These are phyloP conservation scores for Hippocampus zosterae DNA, from an alignment of 2,113 vertebrate genomes.

Conservation along the genomic window DNA sequence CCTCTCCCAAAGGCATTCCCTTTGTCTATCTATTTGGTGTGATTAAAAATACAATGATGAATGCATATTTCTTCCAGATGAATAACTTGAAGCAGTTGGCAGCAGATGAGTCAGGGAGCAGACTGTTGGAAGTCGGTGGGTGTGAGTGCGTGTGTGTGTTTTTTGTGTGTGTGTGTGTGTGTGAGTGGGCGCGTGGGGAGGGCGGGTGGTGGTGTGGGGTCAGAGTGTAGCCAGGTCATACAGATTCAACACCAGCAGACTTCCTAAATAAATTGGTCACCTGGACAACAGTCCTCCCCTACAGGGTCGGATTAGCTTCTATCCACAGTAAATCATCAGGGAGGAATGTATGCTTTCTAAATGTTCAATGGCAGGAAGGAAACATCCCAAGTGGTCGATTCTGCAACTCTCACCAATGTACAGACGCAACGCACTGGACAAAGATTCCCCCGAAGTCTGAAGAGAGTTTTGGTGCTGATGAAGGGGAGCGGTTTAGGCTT, in stretches of 20 bases:
- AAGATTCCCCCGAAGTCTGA: constrained; percentile 19
- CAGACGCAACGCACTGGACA: background rate
- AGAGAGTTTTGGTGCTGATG: constrained; percentile 36
- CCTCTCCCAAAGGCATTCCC: constrained; percentile 71
- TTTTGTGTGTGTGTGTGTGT: background rate
- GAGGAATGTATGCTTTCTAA: background rate
- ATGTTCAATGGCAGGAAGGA: background rate
- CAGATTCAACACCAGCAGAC: constrained; percentile 52
- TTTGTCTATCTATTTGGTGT: constrained; percentile 80
- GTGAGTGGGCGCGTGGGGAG: background rate
- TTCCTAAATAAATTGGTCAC: constrained; percentile 50
- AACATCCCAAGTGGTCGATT: background rate
- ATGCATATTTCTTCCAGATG: constrained; percentile 79
- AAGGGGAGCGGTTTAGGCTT: constrained; percentile 52
- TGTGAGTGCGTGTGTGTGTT: background rate
- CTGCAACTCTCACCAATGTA: background rate
- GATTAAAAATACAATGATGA: constrained; percentile 83
- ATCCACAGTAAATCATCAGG: constrained; percentile 26
- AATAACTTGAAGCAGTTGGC: constrained; percentile 77
- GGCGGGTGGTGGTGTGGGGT: background rate
- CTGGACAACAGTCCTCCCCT: constrained; percentile 50
- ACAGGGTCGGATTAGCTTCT: constrained; percentile 40
- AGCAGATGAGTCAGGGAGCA: constrained; percentile 70
- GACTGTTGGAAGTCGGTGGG: constrained; percentile 52
- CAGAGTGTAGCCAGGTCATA: constrained; percentile 62